Evolutionary conservation across 1,140 invertebrate genomes (phyloP).

Genomic region (Delia radicum): DNA sequence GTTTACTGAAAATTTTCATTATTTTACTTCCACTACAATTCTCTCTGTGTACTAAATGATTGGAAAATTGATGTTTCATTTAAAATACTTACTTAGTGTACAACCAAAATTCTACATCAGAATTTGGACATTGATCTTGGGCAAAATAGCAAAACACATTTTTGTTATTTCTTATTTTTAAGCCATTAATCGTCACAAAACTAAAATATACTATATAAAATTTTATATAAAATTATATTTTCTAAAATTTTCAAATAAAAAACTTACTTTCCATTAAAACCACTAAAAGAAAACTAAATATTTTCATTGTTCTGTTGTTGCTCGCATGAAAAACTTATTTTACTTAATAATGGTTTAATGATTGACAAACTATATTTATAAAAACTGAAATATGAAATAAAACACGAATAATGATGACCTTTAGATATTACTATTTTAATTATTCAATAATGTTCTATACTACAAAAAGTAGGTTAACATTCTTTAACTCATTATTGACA

Average conservation of each 20-base stretch:
- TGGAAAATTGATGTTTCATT: no score
- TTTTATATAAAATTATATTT: background rate
- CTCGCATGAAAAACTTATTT: background rate
- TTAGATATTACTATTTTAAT: background rate
- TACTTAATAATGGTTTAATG: no score
- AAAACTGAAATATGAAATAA: no score
- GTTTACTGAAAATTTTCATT: no score
- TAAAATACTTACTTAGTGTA: conserved; percentile 44
- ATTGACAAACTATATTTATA: no score
- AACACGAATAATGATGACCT: background rate
- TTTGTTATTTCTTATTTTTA: background rate
- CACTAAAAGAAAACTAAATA: background rate
- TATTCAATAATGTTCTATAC: background rate
- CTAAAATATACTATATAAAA: background rate
- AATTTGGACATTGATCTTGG: conserved; percentile 40
- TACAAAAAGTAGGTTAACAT: background rate
- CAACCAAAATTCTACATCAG: conserved; percentile 42
- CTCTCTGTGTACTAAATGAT: no score
- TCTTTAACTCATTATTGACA: no score
- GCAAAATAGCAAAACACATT: conserved; percentile 25
- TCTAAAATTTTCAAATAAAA: background rate
- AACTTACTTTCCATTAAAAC: background rate
- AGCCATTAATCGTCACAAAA: background rate
- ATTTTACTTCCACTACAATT: no score
- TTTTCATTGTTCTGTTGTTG: background rate